These are phyloP conservation scores for Zingel zingel DNA, from an alignment of 2,113 vertebrate species.

Conservation along the genomic window DNA sequence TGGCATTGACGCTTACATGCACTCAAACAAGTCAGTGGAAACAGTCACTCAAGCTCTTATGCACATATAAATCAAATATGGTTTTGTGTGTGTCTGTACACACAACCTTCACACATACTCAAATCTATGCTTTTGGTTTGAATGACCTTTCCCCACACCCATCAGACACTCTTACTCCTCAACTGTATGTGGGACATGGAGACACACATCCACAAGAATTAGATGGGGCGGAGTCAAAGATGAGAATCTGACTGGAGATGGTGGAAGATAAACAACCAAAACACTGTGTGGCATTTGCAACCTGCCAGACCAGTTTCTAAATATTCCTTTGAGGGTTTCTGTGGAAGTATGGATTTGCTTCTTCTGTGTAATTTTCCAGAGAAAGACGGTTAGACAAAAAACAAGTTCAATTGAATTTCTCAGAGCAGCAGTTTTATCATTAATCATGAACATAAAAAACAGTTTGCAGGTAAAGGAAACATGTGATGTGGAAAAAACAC, in stretches of 20 bases:
- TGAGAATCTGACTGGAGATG: not conserved
- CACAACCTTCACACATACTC: not conserved
- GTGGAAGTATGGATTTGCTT: not conserved
- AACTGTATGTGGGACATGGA: conserved; percentile 21
- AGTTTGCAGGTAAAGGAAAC: not conserved
- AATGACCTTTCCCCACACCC: conserved; percentile 38
- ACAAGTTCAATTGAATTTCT: not conserved
- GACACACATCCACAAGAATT: not conserved
- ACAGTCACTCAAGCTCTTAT: not conserved
- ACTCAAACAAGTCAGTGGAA: not conserved
- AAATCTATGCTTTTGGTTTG: conserved; percentile 32
- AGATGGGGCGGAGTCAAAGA: not conserved
- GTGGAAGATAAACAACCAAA: not conserved
- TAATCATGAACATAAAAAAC: not conserved
- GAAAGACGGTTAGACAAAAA: not conserved
- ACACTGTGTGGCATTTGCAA: not conserved
- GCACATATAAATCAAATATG: not conserved
- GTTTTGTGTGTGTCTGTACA: not conserved
- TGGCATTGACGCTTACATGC: not conserved
- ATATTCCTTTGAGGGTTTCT: not conserved
- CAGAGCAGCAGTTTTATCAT: too few species aligned
- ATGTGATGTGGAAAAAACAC: too few species aligned
- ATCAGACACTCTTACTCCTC: conserved; percentile 47
- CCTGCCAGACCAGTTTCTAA: not conserved
- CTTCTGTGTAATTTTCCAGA: not conserved